These are phyloP conservation scores for Apoda limacodes DNA, from an alignment of 2,888 invertebrate genomes.

Conservation along the genomic window DNA sequence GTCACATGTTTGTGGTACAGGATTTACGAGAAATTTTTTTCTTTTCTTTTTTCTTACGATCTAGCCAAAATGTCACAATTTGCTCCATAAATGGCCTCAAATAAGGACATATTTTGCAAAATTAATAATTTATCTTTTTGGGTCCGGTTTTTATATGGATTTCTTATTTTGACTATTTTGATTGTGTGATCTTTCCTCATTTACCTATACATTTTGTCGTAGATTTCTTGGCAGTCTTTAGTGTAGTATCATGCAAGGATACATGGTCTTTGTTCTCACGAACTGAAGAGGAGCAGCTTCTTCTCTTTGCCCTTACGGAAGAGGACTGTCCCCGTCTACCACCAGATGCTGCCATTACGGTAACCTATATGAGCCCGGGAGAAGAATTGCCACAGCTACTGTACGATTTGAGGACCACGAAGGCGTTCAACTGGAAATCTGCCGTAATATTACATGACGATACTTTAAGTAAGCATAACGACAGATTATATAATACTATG, in stretches of 20 bases:
- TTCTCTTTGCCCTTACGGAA: constrained; percentile 82
- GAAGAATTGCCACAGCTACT: constrained; percentile 83
- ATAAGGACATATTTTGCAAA: too few relatives aligned
- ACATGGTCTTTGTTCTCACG: constrained; percentile 79
- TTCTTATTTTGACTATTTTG: too few relatives aligned
- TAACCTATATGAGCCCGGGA: constrained; percentile 75
- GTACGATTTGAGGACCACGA: constrained; percentile 76
- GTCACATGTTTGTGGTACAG: too few relatives aligned
- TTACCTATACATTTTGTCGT: too few relatives aligned
- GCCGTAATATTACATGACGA: constrained; percentile 79
- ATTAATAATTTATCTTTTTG: too few relatives aligned
- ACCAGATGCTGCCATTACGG: constrained; percentile 73
- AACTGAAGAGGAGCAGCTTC: constrained; percentile 72
- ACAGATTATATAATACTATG: too few relatives aligned
- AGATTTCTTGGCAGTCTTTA: constrained; percentile 81
- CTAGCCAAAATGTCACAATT: too few relatives aligned
- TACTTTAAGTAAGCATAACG: constrained; percentile 74
- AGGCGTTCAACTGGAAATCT: constrained; percentile 78
- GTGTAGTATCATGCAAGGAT: constrained; percentile 78
- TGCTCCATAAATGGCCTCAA: too few relatives aligned
- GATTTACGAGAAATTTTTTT: too few relatives aligned
- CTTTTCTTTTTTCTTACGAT: too few relatives aligned
- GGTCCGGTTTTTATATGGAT: too few relatives aligned
- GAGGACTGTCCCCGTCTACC: constrained; percentile 84
- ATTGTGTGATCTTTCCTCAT: too few relatives aligned